A percentile compares a stretch with the other conserved stretches of the same genome.
These are phyloP conservation scores for Manis javanica DNA, from an alignment of 2,797 vertebrate species.

Conservation along the genomic window DNA sequence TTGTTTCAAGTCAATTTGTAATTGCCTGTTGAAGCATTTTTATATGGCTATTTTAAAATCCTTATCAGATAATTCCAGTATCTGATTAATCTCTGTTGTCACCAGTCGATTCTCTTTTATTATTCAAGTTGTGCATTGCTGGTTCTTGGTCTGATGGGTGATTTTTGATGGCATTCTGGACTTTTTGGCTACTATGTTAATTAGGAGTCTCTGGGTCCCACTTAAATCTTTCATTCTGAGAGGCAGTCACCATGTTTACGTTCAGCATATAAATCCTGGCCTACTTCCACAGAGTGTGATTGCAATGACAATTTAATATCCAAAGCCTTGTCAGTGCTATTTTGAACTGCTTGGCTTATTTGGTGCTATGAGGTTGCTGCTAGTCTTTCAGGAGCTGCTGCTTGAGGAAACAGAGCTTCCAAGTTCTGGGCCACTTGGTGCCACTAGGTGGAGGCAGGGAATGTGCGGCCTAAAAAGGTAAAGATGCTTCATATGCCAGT, in stretches of 20 bases:
- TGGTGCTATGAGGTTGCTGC: not conserved
- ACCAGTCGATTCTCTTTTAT: not conserved
- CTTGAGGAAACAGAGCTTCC: not conserved
- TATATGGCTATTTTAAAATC: not conserved
- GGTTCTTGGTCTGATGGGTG: not conserved
- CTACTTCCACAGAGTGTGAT: not conserved
- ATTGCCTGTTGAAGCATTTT: not conserved
- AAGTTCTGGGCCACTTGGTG: not conserved
- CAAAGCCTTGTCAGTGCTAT: not conserved
- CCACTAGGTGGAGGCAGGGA: not conserved
- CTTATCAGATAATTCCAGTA: not conserved
- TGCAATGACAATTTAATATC: not conserved
- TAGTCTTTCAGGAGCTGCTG: not conserved
- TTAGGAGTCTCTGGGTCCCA: not conserved
- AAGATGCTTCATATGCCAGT: not conserved
- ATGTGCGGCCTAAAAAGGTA: not conserved
- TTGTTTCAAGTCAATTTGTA: not conserved
- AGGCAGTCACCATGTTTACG: not conserved
- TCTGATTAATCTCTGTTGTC: not conserved
- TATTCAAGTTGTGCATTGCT: not conserved
- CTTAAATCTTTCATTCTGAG: not conserved
- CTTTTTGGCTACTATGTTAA: not conserved
- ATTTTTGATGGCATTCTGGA: not conserved
- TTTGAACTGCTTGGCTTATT: not conserved
- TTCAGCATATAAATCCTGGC: not conserved